Percentiles rank a stretch among this genome's conserved stretches.
These are phyloP conservation scores for Etheostoma nigrum DNA, from an alignment of 2,797 vertebrate genomes.

Conservation along the genomic window DNA sequence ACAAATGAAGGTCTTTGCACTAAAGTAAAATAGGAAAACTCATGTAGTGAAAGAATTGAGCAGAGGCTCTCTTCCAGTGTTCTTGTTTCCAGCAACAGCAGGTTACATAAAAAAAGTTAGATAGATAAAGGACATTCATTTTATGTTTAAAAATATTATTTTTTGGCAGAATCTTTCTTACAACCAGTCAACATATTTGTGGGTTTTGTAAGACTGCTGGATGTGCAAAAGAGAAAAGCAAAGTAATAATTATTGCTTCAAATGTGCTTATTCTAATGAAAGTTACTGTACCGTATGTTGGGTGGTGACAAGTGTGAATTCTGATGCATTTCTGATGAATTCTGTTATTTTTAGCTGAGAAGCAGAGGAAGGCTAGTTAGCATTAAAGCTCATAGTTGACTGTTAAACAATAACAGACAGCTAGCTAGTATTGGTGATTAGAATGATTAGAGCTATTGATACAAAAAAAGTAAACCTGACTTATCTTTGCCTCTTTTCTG, in stretches of 20 bases:
- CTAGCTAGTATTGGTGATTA: background rate
- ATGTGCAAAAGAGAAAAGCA: conserved; percentile 3
- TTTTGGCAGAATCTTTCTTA: no score
- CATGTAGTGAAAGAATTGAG: background rate
- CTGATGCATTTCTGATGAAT: no score
- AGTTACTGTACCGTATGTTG: background rate
- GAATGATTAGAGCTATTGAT: background rate
- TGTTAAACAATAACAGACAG: background rate
- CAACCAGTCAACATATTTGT: background rate
- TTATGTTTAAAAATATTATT: background rate
- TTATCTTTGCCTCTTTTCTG: background rate
- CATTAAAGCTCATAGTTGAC: background rate
- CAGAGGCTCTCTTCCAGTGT: background rate
- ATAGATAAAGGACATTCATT: background rate
- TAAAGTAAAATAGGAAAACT: background rate
- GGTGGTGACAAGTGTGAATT: background rate
- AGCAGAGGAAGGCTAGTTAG: background rate
- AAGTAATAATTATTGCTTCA: background rate
- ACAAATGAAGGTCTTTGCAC: background rate
- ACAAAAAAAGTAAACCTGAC: background rate
- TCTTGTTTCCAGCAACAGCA: background rate
- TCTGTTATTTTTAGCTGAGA: background rate
- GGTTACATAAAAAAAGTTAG: background rate
- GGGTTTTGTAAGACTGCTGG: background rate
- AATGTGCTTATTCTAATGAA: background rate